A percentile compares a stretch with the other conserved stretches of the same genome.
Conservation (phyloP, 2,797 vertebrate genomes). For the Crypturellus tataupa region DNA sequence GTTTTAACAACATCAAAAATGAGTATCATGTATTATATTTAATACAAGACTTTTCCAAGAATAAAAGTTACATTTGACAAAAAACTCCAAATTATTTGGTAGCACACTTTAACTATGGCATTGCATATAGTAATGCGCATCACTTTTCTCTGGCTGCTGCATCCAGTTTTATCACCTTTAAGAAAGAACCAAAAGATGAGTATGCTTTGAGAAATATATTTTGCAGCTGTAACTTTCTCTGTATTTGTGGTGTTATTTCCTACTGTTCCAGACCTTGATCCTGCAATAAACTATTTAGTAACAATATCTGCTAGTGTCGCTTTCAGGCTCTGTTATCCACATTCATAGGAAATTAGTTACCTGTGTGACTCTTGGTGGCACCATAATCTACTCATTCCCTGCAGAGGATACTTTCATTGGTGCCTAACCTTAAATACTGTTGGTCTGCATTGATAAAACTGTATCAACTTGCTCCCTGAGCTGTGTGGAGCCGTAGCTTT, state of each 20-base stretch:
- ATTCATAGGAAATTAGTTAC: background rate
- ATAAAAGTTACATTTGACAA: background rate
- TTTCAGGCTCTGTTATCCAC: background rate
- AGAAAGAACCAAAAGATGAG: background rate
- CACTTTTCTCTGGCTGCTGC: background rate
- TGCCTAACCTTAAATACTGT: background rate
- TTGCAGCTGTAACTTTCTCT: background rate
- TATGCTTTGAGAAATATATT: background rate
- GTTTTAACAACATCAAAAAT: background rate
- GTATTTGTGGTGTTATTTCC: background rate
- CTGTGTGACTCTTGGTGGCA: background rate
- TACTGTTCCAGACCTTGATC: background rate
- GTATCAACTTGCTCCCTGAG: background rate
- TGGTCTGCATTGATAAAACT: rapidly evolving
- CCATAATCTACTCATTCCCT: background rate
- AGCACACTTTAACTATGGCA: background rate
- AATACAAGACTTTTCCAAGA: constrained; percentile 19
- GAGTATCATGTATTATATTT: background rate
- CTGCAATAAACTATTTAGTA: rapidly evolving
- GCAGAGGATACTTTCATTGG: background rate
- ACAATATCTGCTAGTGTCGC: background rate
- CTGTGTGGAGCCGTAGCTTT: background rate
- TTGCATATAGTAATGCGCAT: background rate
- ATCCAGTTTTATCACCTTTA: background rate
- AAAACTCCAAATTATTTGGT: background rate